Conservation (phyloP, 1,140 invertebrate species). For the Drosophila carrolli region DNA sequence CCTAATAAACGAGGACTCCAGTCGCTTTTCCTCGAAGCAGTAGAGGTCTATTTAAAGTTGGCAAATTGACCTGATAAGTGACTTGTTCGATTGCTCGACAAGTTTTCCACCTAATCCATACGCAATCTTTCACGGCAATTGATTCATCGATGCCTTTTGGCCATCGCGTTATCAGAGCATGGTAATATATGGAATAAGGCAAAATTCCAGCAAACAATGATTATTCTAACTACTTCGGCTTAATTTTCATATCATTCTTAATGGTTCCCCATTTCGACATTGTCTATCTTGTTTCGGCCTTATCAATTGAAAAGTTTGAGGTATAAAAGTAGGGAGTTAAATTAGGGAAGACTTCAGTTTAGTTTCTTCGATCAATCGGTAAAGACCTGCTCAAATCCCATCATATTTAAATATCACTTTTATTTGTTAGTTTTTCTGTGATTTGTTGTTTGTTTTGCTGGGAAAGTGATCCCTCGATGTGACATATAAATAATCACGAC, state of each 20-base stretch:
- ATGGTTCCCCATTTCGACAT: not conserved
- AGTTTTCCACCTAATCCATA: conserved; percentile 41
- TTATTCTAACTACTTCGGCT: conserved; percentile 48
- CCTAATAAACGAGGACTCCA: conserved; percentile 4
- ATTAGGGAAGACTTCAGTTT: conserved; percentile 12
- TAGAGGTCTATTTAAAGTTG: conserved; percentile 24
- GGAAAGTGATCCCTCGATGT: conserved; percentile 1
- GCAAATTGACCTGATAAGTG: conserved; percentile 32
- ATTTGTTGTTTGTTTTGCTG: conserved; percentile 10
- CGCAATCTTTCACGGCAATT: conserved; percentile 55
- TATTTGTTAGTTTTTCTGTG: conserved; percentile 9
- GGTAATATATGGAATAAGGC: conserved; percentile 26
- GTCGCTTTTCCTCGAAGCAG: conserved; percentile 29
- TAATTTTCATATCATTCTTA: conserved; percentile 51
- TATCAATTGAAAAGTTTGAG: conserved; percentile 15
- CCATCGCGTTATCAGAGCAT: conserved; percentile 31
- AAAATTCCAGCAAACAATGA: conserved; percentile 45
- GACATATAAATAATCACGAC: not conserved
- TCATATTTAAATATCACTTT: not conserved
- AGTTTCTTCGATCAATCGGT: conserved; percentile 14
- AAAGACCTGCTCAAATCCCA: not conserved
- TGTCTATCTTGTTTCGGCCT: conserved; percentile 8
- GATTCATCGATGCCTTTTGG: conserved; percentile 55
- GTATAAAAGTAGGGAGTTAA: conserved; percentile 18
- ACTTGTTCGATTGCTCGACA: conserved; percentile 6